Conservation (phyloP, 2,113 vertebrate genomes). For the Morone chrysops region DNA sequence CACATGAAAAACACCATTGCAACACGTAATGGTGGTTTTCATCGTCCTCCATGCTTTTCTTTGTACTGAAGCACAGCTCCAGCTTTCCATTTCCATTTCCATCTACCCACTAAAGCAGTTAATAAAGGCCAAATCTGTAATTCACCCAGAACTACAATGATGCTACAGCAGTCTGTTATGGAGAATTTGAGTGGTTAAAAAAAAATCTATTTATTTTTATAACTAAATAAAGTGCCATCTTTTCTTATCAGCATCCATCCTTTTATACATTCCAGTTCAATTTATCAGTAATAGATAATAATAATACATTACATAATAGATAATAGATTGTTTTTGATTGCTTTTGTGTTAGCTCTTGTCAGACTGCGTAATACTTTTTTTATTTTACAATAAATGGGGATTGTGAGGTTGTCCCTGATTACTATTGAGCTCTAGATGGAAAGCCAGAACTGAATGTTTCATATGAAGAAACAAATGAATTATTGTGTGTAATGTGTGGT, state of each 20-base stretch:
- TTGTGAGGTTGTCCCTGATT: not conserved
- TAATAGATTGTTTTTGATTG: no score
- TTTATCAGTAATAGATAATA: not conserved
- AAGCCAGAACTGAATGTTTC: not conserved
- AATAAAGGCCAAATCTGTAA: not conserved
- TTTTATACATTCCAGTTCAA: not conserved
- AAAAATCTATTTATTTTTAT: not conserved
- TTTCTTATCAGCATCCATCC: not conserved
- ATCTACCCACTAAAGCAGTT: not conserved
- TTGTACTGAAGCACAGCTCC: not conserved
- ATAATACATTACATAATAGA: not conserved
- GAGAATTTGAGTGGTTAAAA: not conserved
- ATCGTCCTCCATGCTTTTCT: constrained; percentile 13
- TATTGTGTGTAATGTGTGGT: not conserved
- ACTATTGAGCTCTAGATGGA: not conserved
- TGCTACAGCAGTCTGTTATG: not conserved
- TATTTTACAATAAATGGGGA: not conserved
- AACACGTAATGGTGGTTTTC: not conserved
- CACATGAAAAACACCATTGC: no score
- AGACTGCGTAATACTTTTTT: not conserved
- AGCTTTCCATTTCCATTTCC: not conserved
- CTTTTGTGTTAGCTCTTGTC: not conserved
- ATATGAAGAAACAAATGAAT: not conserved
- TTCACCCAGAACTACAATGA: not conserved
- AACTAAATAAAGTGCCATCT: not conserved